These are phyloP conservation scores for Zosterops pallidus DNA, from an alignment of 2,113 vertebrate genomes.

Conservation along the genomic window DNA sequence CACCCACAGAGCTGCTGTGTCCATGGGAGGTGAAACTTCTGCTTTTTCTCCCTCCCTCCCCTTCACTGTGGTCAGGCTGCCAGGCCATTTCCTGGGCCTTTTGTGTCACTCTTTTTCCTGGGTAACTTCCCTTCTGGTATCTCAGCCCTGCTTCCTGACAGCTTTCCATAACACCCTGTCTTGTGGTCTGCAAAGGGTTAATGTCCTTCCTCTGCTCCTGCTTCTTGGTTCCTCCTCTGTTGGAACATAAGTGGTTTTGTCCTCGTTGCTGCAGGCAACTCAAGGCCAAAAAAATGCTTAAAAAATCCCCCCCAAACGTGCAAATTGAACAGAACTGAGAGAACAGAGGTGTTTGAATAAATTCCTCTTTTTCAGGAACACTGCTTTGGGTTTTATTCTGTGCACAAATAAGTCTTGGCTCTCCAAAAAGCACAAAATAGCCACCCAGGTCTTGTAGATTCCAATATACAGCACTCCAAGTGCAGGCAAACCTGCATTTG, in stretches of 20 bases:
- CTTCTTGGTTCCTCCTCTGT: neutral
- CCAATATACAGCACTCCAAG: neutral
- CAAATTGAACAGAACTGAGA: neutral
- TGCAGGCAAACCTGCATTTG: neutral
- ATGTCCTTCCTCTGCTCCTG: neutral
- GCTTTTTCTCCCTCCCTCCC: neutral
- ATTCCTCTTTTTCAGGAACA: neutral
- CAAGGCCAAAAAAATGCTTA: neutral
- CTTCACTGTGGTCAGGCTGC: neutral
- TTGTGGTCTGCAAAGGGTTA: neutral
- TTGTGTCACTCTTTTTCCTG: neutral
- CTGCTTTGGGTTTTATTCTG: neutral
- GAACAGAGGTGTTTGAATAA: neutral
- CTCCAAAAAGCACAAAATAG: neutral
- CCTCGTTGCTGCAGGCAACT: neutral
- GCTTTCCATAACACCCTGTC: neutral
- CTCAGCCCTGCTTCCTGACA: neutral
- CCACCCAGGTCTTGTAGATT: neutral
- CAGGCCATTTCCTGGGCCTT: neutral
- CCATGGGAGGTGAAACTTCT: neutral
- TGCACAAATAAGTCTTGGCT: neutral
- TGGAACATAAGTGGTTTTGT: neutral
- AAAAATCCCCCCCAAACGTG: neutral
- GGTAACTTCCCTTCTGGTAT: neutral
- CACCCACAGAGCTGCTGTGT: rapidly evolving